Evolutionary conservation across 2,797 vertebrate genomes (phyloP), one percentile per base, ranked within the genome.

Genomic region (Coranthus polyacanthus): DNA sequence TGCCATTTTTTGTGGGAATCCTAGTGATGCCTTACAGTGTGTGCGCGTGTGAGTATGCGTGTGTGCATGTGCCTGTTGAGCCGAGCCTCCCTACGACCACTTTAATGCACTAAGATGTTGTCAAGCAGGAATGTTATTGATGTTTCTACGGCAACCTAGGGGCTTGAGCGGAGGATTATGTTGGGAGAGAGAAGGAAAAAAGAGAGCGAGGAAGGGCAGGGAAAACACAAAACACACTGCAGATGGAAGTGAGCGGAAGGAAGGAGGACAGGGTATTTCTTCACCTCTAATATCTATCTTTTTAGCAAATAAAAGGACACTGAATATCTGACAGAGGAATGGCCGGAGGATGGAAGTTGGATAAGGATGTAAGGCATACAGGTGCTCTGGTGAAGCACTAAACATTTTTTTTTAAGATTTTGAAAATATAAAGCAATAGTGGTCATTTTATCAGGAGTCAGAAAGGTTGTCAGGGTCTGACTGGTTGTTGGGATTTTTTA

Each of bases 101-200:
- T 93, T 93, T 92, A 94, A 92, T 91, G 89, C 90, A 90, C 89
- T 89, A 91, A 94, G 92, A 94, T 92, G 91, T 81, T 94, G 92
- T 94, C 88, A 79, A 92, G 89, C 89, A 93, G 88, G 89, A 93
- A 94, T 92, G 91, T 93, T 95, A 95, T 95, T 95, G 91, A 94
- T 92, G 93, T 95, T 95, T 94, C 93, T 94, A 93, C 89, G 91
- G 92, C 90, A 93, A 94, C 92, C 79, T 56, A 86, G 79, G 61
- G 79, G 82, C 82, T 90, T 92, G 88, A 92, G 90, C 78, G 51
- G 90, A 88, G 91, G 91, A 94, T 94, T 95, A 93, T 89, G 90
- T 76, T 79, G 68, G 72, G 63, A 80, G 60, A 84, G 56, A 55
- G 51, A 68, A 9, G 13, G 44, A 20, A 42, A 26, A 36, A 49